A percentile compares a stretch with the other conserved stretches of the same genome.
phyloP scores from a whole-genome alignment of 2,888 invertebrate species.

The Sminthurides aquaticus region DNA sequence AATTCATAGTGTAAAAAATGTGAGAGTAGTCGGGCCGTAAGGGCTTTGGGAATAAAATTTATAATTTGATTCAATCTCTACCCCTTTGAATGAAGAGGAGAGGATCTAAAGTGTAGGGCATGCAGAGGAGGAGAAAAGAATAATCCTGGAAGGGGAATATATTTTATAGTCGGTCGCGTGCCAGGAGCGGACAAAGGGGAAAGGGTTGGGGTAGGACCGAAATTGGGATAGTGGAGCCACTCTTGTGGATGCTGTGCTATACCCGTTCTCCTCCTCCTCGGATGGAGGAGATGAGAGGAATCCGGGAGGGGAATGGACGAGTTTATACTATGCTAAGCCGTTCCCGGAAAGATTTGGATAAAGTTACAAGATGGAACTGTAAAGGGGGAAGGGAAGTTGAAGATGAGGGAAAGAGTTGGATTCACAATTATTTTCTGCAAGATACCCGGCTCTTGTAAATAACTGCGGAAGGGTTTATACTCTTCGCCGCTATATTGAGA shows the following conservation, averaged over 20 bases:
- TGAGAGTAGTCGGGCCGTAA: neutral
- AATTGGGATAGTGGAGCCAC: neutral
- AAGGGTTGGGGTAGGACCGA: conserved; percentile 6
- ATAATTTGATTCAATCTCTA: neutral
- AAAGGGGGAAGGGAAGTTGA: neutral
- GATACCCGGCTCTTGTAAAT: no score
- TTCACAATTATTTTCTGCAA: neutral
- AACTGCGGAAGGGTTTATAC: no score
- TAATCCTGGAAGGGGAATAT: conserved; percentile 1
- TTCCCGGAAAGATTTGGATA: neutral
- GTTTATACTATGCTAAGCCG: neutral
- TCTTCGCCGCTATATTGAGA: no score
- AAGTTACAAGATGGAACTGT: neutral
- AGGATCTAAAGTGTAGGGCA: no score
- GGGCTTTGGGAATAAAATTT: neutral
- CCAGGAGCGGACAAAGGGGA: neutral
- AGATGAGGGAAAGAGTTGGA: neutral
- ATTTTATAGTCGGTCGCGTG: conserved; percentile 8
- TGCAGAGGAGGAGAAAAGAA: neutral
- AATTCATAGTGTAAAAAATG: neutral
- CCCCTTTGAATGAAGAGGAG: neutral
- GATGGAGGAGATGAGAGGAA: no score
- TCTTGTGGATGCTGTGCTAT: no score
- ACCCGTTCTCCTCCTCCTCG: no score
- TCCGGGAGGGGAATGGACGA: neutral